These are phyloP conservation scores for Drosophila mimetica DNA, from an alignment of 2,888 invertebrate genomes.

Conservation along the genomic window DNA sequence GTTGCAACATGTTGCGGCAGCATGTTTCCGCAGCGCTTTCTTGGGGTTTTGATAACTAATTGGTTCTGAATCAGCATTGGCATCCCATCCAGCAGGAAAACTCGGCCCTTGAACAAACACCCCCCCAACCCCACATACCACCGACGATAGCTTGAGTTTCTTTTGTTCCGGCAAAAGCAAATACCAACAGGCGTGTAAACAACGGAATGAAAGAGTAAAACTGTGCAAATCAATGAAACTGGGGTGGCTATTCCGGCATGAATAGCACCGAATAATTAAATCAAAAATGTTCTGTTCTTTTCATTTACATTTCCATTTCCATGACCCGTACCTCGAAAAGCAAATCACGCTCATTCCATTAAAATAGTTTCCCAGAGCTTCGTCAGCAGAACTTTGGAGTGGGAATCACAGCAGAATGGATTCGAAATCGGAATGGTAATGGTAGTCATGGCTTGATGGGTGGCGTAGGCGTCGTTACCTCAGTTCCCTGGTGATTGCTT, in stretches of 20 bases:
- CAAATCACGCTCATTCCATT: constrained; percentile 9
- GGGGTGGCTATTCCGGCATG: not conserved
- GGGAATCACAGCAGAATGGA: not conserved
- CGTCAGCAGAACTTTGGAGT: not conserved
- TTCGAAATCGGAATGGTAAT: not conserved
- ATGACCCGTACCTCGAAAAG: not conserved
- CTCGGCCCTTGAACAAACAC: too few relatives aligned
- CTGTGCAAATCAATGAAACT: constrained; percentile 2
- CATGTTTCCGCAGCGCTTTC: not conserved
- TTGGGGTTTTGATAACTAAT: not conserved
- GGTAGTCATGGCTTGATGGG: not conserved
- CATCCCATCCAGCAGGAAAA: too few relatives aligned
- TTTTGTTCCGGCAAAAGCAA: constrained; percentile 7
- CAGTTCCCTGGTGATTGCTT: constrained; percentile 22
- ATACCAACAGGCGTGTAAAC: not conserved
- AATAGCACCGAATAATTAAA: constrained; percentile 22
- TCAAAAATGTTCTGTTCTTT: constrained; percentile 25
- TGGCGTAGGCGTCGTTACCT: not conserved
- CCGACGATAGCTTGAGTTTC: not conserved
- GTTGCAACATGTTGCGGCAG: constrained; percentile 24
- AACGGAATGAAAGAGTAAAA: constrained; percentile 1
- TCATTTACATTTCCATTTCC: not conserved
- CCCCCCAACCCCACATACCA: too few relatives aligned
- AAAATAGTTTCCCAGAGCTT: constrained; percentile 18
- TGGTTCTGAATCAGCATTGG: not conserved